These are phyloP conservation scores for Nematostella vectensis DNA, from an alignment of 92 coral and sea anemone species.

Conservation along the genomic window DNA sequence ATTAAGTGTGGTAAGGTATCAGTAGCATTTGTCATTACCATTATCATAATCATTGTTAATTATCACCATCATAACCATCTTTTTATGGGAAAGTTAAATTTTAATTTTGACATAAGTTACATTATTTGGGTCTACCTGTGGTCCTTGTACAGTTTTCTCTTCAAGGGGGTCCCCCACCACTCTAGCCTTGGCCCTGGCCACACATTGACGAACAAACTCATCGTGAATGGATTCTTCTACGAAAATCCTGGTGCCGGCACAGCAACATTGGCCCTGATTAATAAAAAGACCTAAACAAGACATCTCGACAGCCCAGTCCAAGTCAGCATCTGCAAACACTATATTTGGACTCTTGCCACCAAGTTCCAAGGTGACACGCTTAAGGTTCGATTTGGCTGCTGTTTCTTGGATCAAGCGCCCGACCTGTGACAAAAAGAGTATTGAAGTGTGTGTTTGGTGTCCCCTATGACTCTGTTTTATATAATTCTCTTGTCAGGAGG, in stretches of 20 bases:
- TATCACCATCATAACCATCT: too few species aligned
- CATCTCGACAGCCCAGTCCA: slow-evolving; percentile 61
- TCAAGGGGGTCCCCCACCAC: slow-evolving; percentile 80
- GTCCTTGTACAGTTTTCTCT: slow-evolving; percentile 67
- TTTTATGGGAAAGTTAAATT: too few species aligned
- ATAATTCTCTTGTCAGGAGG: too few species aligned
- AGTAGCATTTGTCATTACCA: too few species aligned
- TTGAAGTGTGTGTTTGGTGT: too few species aligned
- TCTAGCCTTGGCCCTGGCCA: slow-evolving; percentile 57
- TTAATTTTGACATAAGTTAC: too few species aligned
- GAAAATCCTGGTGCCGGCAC: slow-evolving; percentile 81
- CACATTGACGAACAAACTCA: slow-evolving; percentile 80
- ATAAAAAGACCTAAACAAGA: slow-evolving; percentile 61
- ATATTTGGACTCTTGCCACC: slow-evolving; percentile 98
- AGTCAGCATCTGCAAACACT: slow-evolving; percentile 84
- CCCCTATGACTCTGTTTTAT: too few species aligned
- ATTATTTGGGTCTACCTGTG: too few species aligned
- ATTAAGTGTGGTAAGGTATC: too few species aligned
- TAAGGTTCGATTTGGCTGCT: slow-evolving; percentile 79
- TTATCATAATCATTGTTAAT: too few species aligned
- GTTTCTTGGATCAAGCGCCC: slow-evolving; percentile 84
- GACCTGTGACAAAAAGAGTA: too few species aligned
- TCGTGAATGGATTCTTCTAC: slow-evolving; percentile 84
- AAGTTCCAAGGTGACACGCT: slow-evolving; percentile 90
- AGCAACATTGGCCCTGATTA: slow-evolving; percentile 94